These are phyloP conservation scores for Marisa cornuarietis DNA, from an alignment of 1,140 invertebrate genomes.

Conservation along the genomic window DNA sequence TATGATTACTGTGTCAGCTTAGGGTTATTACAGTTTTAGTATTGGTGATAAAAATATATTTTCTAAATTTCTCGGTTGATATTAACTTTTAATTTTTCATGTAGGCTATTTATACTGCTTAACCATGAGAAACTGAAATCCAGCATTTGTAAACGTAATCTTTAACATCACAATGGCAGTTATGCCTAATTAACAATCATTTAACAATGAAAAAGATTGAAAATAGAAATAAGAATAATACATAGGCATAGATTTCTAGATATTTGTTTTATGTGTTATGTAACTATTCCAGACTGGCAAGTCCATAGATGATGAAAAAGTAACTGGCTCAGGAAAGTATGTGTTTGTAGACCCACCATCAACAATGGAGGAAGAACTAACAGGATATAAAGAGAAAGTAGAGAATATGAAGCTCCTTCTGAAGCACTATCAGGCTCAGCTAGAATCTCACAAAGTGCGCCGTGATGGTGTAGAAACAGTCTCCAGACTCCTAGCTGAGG, in stretches of 20 bases:
- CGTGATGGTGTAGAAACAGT: conserved; percentile 56
- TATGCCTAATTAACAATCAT: no score
- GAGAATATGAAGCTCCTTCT: conserved; percentile 50
- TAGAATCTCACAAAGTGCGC: conserved; percentile 45
- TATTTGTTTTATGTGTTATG: not conserved
- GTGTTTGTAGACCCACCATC: not conserved
- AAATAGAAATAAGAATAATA: not conserved
- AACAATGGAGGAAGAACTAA: conserved; percentile 39
- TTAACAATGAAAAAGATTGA: no score
- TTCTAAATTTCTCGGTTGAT: no score
- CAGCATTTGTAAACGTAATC: no score
- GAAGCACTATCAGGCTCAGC: conserved; percentile 46
- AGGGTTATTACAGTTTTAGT: no score
- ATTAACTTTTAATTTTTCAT: no score
- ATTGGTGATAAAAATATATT: no score
- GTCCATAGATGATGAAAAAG: not conserved
- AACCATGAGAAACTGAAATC: no score
- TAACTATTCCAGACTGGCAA: not conserved
- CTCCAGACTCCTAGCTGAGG: conserved; percentile 48
- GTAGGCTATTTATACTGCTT: no score
- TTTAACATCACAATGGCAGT: no score
- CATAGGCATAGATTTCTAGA: not conserved
- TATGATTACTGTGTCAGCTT: no score
- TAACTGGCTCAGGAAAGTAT: not conserved
- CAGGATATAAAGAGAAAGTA: conserved; percentile 47